Base-by-base conservation (phyloP, 2,888 invertebrate genomes). In the Camptogramma bilineatum region DNA sequence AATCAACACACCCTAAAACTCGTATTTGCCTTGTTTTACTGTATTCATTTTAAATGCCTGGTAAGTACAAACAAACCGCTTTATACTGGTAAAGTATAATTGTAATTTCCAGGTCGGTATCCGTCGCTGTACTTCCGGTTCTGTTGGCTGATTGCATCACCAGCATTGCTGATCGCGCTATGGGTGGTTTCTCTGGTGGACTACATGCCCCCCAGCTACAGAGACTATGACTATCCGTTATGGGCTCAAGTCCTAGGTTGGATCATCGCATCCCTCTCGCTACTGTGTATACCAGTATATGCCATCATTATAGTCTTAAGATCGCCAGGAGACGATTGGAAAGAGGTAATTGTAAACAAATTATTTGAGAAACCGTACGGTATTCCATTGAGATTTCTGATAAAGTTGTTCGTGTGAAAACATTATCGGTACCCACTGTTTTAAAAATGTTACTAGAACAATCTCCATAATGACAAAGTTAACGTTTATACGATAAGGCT, bases 231-330 rank as follows among this genome's bases (percentile, higher is more conserved):
- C 61, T 98, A 97, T 85, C 98, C 98, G 0, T 89, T 92, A 62
- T 98, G 98, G 98, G 97, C 97, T 21, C 96, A 97, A 76, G 95
- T 94, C 16, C 90, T 98, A 56, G 98, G 98, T 48, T 98, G 98
- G 98, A 92, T 95, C 73, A 96, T 98, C 69, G 96, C 98, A 0
- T 96, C 96, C 10, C 88, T 97, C 44, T 98, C 98, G 0, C 94
- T 98, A 64, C 87, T 97, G 31, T 97, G 97, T 86, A 97, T 98
- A 83, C 98, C 98, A 9, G 94, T 96, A 56, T 96, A 96, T 83
- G 97, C 97, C 46, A 85, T 97, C 52, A 95, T 96, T 70, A 95
- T 96, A 58, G 87, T 98, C 55, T 80, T 95, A 59, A 94, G 95
- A 77, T 94, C 97, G 8, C 94, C 96, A 52, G 98, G 98, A 59